phyloP scores from a whole-genome alignment of 2,888 invertebrate species.

The Sympetrum striolatum region DNA sequence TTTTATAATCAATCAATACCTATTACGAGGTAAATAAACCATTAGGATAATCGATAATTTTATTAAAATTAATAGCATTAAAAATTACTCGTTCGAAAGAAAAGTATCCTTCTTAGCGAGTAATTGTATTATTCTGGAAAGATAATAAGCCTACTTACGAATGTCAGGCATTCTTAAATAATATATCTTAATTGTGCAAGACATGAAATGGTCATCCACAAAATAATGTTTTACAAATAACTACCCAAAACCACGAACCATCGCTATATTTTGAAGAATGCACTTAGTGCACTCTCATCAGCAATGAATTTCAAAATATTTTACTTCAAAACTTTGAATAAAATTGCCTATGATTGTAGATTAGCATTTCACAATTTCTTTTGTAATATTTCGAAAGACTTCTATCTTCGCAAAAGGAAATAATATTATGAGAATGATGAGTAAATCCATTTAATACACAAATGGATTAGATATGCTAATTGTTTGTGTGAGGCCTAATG shows the following conservation, averaged over 20 bases:
- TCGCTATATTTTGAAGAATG: too few species aligned
- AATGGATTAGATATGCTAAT: constrained; percentile 38
- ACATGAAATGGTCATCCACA: background rate
- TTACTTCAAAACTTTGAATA: too few species aligned
- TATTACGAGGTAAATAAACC: background rate
- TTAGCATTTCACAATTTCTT: background rate
- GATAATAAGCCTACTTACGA: background rate
- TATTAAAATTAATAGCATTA: background rate
- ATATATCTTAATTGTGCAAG: background rate
- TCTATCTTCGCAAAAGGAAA: too few species aligned
- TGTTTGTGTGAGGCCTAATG: background rate
- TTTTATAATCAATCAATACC: background rate
- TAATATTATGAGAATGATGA: too few species aligned
- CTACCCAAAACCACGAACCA: too few species aligned
- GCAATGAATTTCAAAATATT: background rate
- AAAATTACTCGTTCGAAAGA: background rate
- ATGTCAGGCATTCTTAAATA: constrained; percentile 1
- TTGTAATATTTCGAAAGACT: too few species aligned
- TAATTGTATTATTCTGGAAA: background rate
- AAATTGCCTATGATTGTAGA: background rate
- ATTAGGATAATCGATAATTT: background rate
- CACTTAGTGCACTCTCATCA: background rate
- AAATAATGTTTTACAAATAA: too few species aligned
- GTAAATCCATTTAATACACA: background rate
- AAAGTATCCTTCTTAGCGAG: background rate